Evolutionary conservation across 2,888 invertebrate genomes (phyloP).

Genomic region (Drosophila ustulata): DNA sequence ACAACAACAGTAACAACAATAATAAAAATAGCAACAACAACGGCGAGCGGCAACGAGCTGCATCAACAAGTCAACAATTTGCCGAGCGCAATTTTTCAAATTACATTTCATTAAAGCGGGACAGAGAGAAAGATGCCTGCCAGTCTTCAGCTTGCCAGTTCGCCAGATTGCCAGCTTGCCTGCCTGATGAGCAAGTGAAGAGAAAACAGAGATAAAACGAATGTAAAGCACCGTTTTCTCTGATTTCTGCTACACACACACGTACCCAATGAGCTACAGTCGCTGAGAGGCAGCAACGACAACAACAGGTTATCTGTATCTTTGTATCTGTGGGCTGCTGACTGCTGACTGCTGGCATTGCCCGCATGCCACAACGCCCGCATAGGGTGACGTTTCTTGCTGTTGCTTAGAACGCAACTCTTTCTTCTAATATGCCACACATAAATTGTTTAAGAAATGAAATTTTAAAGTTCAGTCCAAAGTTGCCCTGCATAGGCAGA

Average conservation of each 20-base stretch:
- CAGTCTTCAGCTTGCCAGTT: conserved; percentile 4
- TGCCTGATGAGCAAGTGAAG: conserved; percentile 32
- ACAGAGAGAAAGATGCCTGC: conserved; percentile 23
- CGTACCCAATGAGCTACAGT: conserved; percentile 25
- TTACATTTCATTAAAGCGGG: conserved; percentile 73
- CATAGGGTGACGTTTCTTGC: conserved; percentile 40
- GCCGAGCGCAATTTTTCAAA: conserved; percentile 75
- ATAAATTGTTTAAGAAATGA: conserved; percentile 71
- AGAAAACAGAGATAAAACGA: conserved; percentile 46
- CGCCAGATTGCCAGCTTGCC: background rate
- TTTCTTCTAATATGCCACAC: conserved; percentile 68
- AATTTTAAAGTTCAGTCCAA: conserved; percentile 64
- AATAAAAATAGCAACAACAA: background rate
- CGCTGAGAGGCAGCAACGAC: conserved; percentile 20
- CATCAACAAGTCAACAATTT: conserved; percentile 67
- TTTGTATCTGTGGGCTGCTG: conserved; percentile 42
- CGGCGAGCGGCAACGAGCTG: conserved; percentile 29
- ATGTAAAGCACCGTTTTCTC: conserved; percentile 77
- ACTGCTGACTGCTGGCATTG: conserved; percentile 34
- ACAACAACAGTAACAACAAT: conserved; percentile 8
- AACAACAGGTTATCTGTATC: conserved; percentile 68
- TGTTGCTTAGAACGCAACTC: conserved; percentile 37
- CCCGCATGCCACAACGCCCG: conserved; percentile 72
- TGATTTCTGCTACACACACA: conserved; percentile 52
- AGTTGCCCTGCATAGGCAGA: conserved; percentile 50